phyloP scores from a whole-genome alignment of 2,888 invertebrate genomes.

The Resseliella maxima region DNA sequence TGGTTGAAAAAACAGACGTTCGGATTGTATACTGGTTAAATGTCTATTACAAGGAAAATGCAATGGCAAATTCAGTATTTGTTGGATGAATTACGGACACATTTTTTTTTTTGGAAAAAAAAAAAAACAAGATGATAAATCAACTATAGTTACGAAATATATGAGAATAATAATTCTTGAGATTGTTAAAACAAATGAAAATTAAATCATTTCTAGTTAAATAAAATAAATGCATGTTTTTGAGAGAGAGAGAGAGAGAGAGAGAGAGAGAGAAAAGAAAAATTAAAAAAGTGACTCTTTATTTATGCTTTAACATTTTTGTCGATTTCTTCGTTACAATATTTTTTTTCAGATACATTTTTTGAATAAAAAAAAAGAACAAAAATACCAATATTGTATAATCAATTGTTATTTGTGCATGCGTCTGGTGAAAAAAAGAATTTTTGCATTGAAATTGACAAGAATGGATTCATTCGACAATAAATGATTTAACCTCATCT shows the following conservation, averaged over 20 bases:
- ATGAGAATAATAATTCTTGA: no score
- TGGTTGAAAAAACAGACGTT: background rate
- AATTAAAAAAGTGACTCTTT: no score
- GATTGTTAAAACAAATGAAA: no score
- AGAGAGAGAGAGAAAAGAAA: no score
- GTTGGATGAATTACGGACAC: background rate
- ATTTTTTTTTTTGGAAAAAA: background rate
- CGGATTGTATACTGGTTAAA: background rate
- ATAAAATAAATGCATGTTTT: no score
- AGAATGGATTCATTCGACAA: conserved; percentile 5
- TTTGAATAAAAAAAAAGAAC: no score
- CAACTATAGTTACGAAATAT: no score
- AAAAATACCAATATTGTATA: no score
- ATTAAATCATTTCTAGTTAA: no score
- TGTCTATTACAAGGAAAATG: background rate
- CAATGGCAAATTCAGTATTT: background rate
- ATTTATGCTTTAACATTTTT: background rate
- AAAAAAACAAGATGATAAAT: background rate
- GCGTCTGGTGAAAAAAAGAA: background rate
- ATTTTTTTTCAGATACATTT: no score
- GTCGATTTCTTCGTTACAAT: background rate
- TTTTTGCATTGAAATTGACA: background rate
- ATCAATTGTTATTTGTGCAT: no score
- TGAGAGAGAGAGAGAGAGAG: no score
- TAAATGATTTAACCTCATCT: conserved; percentile 43